Percentiles rank a stretch among this genome's conserved stretches.
phyloP scores from a whole-genome alignment of 2,113 vertebrate genomes.

The Illadopsis cleaveri region DNA sequence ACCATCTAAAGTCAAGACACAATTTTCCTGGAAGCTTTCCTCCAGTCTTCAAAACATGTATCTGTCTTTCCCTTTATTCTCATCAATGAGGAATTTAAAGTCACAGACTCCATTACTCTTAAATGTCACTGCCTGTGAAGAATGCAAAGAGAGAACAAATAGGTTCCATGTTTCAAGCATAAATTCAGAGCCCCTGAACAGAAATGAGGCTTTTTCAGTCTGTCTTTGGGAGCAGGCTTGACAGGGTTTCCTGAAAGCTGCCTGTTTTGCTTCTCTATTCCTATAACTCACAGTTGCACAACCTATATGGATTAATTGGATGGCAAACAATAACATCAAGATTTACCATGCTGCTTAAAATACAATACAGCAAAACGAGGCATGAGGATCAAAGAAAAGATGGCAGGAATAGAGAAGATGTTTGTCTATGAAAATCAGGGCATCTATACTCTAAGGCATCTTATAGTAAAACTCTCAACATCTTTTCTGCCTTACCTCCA shows the following conservation, averaged over 20 bases:
- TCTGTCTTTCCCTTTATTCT: slow-evolving; percentile 34
- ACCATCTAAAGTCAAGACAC: slow-evolving; percentile 47
- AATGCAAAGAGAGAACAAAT: neutral
- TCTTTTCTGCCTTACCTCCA: neutral
- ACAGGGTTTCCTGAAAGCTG: neutral
- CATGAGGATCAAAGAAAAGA: neutral
- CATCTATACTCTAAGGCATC: neutral
- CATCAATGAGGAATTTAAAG: slow-evolving; percentile 64
- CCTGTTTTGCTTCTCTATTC: neutral
- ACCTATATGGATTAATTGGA: neutral
- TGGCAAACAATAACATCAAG: neutral
- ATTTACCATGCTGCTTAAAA: neutral
- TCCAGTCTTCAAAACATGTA: slow-evolving; percentile 18
- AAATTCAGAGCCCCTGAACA: neutral
- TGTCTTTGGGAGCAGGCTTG: neutral
- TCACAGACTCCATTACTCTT: neutral
- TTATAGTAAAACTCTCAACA: neutral
- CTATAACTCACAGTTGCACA: neutral
- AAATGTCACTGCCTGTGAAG: neutral
- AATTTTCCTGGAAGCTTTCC: slow-evolving; percentile 56
- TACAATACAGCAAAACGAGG: neutral
- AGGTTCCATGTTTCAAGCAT: neutral
- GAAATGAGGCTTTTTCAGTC: neutral
- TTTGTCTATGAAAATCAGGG: neutral
- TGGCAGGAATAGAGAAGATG: neutral